Evolutionary conservation across 2,888 invertebrate species (phyloP).

Genomic region (Tinea trinotella): DNA sequence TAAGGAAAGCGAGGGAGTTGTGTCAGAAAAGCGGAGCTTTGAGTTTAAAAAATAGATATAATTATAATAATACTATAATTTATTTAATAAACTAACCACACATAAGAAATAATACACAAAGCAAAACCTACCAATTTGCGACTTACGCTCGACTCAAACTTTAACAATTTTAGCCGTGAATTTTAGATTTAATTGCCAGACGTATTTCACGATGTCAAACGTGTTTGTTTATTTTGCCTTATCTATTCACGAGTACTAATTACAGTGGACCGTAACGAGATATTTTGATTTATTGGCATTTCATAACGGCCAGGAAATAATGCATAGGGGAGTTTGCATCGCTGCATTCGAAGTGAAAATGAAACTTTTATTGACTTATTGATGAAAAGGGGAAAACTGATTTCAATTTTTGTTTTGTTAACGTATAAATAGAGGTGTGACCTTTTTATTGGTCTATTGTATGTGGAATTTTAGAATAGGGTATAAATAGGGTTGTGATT

Average conservation of each 20-base stretch:
- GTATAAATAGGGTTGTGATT: too few relatives aligned
- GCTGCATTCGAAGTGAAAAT: slow-evolving; percentile 7
- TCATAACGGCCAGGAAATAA: slow-evolving; percentile 1
- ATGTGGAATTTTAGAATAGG: too few relatives aligned
- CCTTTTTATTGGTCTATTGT: too few relatives aligned
- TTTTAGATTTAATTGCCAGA: slow-evolving; percentile 15
- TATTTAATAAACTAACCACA: too few relatives aligned
- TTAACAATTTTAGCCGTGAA: not conserved
- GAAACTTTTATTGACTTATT: slow-evolving; percentile 13
- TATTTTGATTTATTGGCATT: slow-evolving; percentile 6
- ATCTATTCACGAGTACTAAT: slow-evolving; percentile 12
- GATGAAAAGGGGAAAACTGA: not conserved
- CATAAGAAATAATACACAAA: too few relatives aligned
- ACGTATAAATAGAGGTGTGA: not conserved
- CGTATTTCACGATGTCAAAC: slow-evolving; percentile 15
- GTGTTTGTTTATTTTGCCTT: slow-evolving; percentile 2
- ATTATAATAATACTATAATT: too few relatives aligned
- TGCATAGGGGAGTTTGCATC: not conserved
- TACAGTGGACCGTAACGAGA: not conserved
- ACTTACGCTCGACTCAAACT: not conserved
- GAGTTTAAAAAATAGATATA: too few relatives aligned
- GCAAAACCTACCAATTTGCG: too few relatives aligned
- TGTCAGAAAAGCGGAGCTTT: too few relatives aligned
- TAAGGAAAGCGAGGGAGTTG: too few relatives aligned
- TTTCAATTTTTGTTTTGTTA: not conserved